Base-by-base conservation (phyloP, 2,888 invertebrate species). In the Mythimna lalbum region DNA sequence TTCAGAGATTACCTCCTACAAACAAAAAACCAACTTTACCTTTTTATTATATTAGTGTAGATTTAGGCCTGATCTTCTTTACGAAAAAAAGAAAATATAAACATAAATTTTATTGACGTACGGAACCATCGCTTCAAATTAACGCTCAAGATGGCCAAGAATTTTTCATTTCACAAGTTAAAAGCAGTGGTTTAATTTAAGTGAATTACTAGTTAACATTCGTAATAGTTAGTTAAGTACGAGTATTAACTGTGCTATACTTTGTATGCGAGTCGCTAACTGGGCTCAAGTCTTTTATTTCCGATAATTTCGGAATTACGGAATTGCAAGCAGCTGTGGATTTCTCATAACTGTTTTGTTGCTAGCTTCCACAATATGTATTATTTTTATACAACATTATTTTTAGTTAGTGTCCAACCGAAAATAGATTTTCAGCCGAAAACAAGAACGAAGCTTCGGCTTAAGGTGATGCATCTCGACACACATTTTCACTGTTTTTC, bases 151-250 rank as follows among this genome's bases (percentile, higher is more conserved):
- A 27, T 17, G 9, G 23, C 21, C 6, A 2, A 50, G 31, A 53
- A 52, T 23, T 36, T 59, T 78, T 68, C 43, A 73, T 68, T 68
- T 62, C 27, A 65, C 59, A 78, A 79, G 27, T 72, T 78, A 73
- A 79, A 82, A 82, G 79, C 64, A 19, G 50, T 23, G 55, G 62
- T 67, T 78, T 64, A 62, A 63, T 82, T 79, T 82, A 68, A 82
- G 21, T 78, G 62, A 78, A 82, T 67, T 59, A 63, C 78, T 57
- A 71, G 78, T 77, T 77, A 59, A 69, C 50, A 64, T 43, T 19
- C 33, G n/a, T 81, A 66, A 81, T 71, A 68, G 62, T 72, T 78
- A 72, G 21, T 17, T 60, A 23, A 53, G 62, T n/a, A n/a, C n/a
- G n/a, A n/a, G n/a, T 73, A 82, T 68, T 63, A 75, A 73, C 57